Percentiles rank a stretch among this genome's conserved stretches.
Evolutionary conservation across 2,888 invertebrate genomes (phyloP).

Genomic region (Drosophila incognita): DNA sequence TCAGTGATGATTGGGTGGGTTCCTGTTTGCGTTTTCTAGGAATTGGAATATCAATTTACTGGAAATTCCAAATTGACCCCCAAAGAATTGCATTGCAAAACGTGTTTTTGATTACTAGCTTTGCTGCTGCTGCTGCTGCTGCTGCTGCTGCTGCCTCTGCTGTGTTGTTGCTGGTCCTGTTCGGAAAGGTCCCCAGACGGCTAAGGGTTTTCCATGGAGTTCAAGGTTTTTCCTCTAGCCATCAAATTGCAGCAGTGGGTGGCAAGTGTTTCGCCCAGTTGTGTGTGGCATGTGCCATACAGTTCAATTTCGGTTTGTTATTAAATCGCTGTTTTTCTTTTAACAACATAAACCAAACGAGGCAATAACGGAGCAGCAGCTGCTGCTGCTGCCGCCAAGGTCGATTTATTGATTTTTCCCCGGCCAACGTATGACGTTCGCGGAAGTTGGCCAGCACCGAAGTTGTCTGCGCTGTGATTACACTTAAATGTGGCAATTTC

Average conservation of each 20-base stretch:
- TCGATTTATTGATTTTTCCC: conserved; percentile 82
- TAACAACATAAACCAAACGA: conserved; percentile 18
- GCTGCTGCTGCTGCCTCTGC: background rate
- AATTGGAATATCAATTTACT: conserved; percentile 56
- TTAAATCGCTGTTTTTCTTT: conserved; percentile 5
- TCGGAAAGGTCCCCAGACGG: conserved; percentile 31
- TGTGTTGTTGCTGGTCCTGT: background rate
- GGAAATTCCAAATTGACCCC: conserved; percentile 72
- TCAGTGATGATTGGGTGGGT: background rate
- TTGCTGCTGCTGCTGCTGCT: background rate
- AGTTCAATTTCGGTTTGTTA: conserved; percentile 55
- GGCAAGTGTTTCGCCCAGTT: conserved; percentile 9
- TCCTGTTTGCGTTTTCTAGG: conserved; percentile 34
- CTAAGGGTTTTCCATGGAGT: conserved; percentile 53
- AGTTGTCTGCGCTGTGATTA: conserved; percentile 45
- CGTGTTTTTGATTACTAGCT: conserved; percentile 61
- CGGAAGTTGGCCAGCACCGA: conserved; percentile 57
- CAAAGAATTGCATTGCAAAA: conserved; percentile 60
- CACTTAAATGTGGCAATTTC: conserved; percentile 19
- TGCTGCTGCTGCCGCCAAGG: conserved; percentile 66
- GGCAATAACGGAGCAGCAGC: conserved; percentile 32
- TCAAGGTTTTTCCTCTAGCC: conserved; percentile 66
- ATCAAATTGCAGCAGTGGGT: conserved; percentile 15
- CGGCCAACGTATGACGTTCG: conserved; percentile 49
- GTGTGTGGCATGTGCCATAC: conserved; percentile 24